phyloP scores from a whole-genome alignment of 2,797 vertebrate genomes.

The Eospalax fontanierii region DNA sequence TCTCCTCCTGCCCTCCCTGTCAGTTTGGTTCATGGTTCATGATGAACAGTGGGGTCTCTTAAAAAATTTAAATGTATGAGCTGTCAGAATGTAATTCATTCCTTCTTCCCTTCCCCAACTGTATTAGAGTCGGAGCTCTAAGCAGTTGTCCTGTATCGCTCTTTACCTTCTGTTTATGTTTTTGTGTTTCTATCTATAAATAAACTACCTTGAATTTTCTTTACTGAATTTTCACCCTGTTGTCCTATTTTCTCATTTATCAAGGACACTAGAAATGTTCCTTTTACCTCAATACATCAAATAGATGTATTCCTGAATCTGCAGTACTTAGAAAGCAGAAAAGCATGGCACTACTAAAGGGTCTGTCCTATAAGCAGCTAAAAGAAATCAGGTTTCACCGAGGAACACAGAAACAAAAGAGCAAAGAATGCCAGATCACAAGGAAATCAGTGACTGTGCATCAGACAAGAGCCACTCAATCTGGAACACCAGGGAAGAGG shows the following conservation, averaged over 20 bases:
- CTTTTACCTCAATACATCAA: slow-evolving; percentile 42
- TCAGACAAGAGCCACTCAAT: not conserved
- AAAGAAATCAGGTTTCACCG: not conserved
- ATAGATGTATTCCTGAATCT: slow-evolving; percentile 40
- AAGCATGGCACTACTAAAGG: not conserved
- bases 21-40: not conserved
- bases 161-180: slow-evolving; percentile 9
- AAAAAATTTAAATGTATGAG: slow-evolving; percentile 43
- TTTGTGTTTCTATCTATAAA: slow-evolving; percentile 43
- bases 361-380: not conserved
- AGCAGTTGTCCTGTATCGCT: not conserved
- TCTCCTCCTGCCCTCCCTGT: not conserved
- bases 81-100: slow-evolving; percentile 4
- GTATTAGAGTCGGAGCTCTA: slow-evolving; percentile 27
- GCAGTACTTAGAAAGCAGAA: slow-evolving; percentile 48
- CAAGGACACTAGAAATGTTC: slow-evolving; percentile 51
- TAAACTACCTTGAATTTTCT: slow-evolving; percentile 62
- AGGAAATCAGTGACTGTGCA: slow-evolving; percentile 42
- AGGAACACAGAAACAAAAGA: slow-evolving; percentile 33
- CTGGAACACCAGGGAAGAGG: not conserved
- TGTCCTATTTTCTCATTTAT: slow-evolving; percentile 61
- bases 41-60: not conserved
- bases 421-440: not conserved
- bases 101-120: not conserved
- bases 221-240: slow-evolving; percentile 55